Percentiles rank a stretch among this genome's conserved stretches.
Conservation (phyloP, 2,888 invertebrate species). For the Conops quadrifasciatus region DNA sequence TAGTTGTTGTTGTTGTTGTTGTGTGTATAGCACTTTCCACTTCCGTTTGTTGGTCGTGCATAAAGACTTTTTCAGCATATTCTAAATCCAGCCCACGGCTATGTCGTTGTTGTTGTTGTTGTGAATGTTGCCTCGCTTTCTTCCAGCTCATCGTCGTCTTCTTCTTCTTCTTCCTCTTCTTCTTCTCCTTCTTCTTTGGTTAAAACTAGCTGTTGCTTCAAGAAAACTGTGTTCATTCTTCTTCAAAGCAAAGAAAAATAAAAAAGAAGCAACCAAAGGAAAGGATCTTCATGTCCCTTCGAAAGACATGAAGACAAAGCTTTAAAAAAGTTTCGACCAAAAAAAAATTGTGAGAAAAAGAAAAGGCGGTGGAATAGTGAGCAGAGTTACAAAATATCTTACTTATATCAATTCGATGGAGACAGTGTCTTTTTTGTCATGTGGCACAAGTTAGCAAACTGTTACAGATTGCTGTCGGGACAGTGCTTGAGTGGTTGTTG, state of each 20-base stretch:
- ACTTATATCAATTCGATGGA: too few species aligned
- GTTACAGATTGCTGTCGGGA: too few species aligned
- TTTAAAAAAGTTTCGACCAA: too few species aligned
- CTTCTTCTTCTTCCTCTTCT: neutral
- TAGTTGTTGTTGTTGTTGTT: constrained; percentile 6
- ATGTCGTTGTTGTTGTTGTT: too few species aligned
- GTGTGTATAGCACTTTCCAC: neutral
- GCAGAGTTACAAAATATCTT: too few species aligned
- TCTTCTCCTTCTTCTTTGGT: neutral
- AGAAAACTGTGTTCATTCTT: neutral
- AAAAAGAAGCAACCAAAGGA: neutral
- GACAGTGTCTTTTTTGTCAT: too few species aligned
- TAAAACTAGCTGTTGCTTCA: neutral
- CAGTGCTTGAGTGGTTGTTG: too few species aligned
- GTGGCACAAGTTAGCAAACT: too few species aligned
- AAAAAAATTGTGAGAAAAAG: too few species aligned
- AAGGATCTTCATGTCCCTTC: neutral
- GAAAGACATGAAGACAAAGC: too few species aligned
- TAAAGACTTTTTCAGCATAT: neutral
- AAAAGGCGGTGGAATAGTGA: too few species aligned
- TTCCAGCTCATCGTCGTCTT: neutral
- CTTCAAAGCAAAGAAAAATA: neutral
- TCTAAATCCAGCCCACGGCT: neutral
- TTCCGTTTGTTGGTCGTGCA: neutral
- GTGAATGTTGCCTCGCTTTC: too few species aligned